Evolutionary conservation across 2,113 vertebrate genomes (phyloP), one percentile per base, ranked within the genome.

Genomic region (Ageneiosus marmoratus): DNA sequence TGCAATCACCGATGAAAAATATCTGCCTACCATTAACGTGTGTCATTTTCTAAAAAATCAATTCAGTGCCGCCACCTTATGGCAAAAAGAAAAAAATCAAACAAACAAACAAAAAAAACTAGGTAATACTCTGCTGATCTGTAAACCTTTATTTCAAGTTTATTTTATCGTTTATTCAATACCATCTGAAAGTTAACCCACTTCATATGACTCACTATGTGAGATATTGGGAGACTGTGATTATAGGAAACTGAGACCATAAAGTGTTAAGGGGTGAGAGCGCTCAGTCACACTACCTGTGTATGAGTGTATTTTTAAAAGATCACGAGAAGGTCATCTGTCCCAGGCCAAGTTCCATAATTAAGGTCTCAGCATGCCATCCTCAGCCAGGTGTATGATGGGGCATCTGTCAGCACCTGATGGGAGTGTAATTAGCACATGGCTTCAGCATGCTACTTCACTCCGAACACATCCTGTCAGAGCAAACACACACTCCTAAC

Each of bases 331-430:
- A 70, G 82, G 69, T 83, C 83, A 75, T 41, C 29, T 24, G 24
- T 75, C 55, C 79, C 83, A 88, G 77, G 69, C 84, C 16, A 63
- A 86, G 55, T 76, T 83, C 82, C 84, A 88, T 92, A 88, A 93
- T 92, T 88, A 92, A 92, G 79, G 72, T 82, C 90, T 86, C 90
- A 91, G 91, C 89, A 86, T 88, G 91, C 76, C 27, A n/a, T 60
- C 84, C 80, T 79, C 83, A 77, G 84, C 63, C 85, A 91, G 89
- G 85, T 87, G 84, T 85, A 77, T 27, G 29, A 67, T 44, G 72
- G 76, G 53, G 79, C 37, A 81, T 85, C 81, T 86, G 89, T 81
- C 77, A 90, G 84, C 87, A 50, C 29, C 34, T 51, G 75, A 84
- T 76, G 82, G 80, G 37, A 82, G 86, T 81, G 89, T 88, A 13